Percentiles rank a stretch among this genome's conserved stretches.
Evolutionary conservation across 2,113 vertebrate genomes (phyloP).

Genomic region (Catharus minimus): DNA sequence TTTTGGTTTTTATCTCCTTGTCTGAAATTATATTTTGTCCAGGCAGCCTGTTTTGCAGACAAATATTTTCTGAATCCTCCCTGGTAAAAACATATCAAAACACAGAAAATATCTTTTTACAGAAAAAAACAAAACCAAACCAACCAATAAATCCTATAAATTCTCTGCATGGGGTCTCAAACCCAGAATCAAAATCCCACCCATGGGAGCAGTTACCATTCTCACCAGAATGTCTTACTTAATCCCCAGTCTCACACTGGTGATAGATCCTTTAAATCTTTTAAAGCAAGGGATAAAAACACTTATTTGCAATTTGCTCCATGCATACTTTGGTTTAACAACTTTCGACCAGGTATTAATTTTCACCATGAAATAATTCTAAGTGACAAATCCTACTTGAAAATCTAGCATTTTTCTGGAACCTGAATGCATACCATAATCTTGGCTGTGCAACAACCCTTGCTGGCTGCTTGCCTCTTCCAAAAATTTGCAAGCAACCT

Average conservation of each 20-base stretch:
- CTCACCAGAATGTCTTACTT: background rate
- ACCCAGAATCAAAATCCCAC: background rate
- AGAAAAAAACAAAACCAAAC: background rate
- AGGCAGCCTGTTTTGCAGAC: background rate
- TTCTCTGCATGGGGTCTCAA: background rate
- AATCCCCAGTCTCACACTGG: fast-evolving
- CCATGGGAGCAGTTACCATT: background rate
- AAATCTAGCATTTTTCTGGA: background rate
- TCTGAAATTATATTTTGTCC: background rate
- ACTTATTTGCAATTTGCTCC: background rate
- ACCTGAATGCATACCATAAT: background rate
- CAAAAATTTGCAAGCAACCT: background rate
- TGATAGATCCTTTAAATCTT: background rate
- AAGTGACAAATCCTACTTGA: background rate
- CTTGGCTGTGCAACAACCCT: background rate
- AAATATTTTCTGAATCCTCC: background rate
- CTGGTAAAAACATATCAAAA: background rate
- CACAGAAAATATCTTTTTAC: background rate
- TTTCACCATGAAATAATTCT: background rate
- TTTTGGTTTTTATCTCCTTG: background rate
- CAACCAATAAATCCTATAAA: background rate
- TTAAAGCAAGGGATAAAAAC: background rate
- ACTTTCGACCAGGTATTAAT: background rate
- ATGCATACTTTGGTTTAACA: background rate
- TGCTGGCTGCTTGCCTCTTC: background rate